Conservation (phyloP, 2,888 invertebrate species). For the Dioctria linearis region DNA sequence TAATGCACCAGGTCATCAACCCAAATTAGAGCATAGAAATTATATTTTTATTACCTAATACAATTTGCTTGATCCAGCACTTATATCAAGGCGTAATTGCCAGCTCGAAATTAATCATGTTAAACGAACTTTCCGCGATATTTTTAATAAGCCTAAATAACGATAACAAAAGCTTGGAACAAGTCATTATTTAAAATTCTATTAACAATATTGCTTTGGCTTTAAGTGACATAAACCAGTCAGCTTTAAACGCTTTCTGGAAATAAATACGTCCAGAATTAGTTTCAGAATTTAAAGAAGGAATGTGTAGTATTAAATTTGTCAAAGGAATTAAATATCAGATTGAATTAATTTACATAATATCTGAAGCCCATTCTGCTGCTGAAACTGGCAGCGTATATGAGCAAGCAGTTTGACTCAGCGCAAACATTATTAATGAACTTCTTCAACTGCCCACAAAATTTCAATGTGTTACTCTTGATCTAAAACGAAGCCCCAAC, state of each 20-base stretch:
- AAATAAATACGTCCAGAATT: constrained; percentile 44
- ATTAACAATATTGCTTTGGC: constrained; percentile 54
- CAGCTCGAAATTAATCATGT: constrained; percentile 53
- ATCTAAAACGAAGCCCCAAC: constrained; percentile 8
- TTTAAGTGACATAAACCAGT: constrained; percentile 59
- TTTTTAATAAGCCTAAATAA: constrained; percentile 55
- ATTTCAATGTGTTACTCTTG: constrained; percentile 5
- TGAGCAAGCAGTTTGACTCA: constrained; percentile 5
- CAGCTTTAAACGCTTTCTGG: constrained; percentile 61
- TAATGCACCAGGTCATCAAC: constrained; percentile 60
- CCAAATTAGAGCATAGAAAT: constrained; percentile 59
- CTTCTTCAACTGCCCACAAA: constrained; percentile 9
- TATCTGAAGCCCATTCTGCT: constrained; percentile 1
- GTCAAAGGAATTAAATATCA: not conserved
- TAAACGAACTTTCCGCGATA: constrained; percentile 35
- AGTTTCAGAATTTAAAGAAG: constrained; percentile 12
- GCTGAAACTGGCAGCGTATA: constrained; percentile 34
- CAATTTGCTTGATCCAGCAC: constrained; percentile 62
- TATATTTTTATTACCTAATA: constrained; percentile 63
- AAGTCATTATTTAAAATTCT: constrained; percentile 40
- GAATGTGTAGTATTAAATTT: constrained; percentile 12
- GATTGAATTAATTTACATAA: not conserved
- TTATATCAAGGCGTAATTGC: constrained; percentile 61
- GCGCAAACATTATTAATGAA: constrained; percentile 8
- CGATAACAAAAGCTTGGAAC: constrained; percentile 61